Percentiles rank a stretch among this genome's conserved stretches.
Conservation (phyloP, 2,797 vertebrate species). For the Cephalopachus bancanus region DNA sequence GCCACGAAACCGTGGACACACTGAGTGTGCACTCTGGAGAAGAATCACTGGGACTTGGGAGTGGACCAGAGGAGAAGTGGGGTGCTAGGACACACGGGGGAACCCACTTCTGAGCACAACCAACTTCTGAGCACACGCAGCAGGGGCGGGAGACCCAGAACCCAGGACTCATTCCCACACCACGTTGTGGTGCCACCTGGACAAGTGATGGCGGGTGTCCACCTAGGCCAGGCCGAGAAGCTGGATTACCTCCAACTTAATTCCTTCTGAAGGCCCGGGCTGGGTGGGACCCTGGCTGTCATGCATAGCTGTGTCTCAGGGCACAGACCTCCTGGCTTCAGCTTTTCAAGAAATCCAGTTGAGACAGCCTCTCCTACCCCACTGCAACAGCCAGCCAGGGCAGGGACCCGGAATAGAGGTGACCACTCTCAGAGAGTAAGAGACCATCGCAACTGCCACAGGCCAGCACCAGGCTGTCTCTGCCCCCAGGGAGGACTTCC, state of each 20-base stretch:
- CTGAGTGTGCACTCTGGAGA: rapidly evolving
- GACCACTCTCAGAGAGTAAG: not conserved
- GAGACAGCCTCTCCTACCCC: not conserved
- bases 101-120: not conserved
- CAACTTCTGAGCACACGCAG: not conserved
- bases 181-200: rapidly evolving
- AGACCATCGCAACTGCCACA: not conserved
- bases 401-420: not conserved
- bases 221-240: not conserved
- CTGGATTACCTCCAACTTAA: not conserved
- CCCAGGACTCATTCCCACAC: rapidly evolving
- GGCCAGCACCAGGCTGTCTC: not conserved
- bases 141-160: not conserved
- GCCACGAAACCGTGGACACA: not conserved
- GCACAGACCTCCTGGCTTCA: not conserved
- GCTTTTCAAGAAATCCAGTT: not conserved
- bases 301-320: not conserved
- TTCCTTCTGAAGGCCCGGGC: not conserved
- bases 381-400: not conserved
- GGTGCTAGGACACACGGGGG: rapidly evolving
- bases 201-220: rapidly evolving
- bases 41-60: not conserved
- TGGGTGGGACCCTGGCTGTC: not conserved
- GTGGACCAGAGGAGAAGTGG: not conserved
- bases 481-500: not conserved